phyloP scores from a whole-genome alignment of 2,797 vertebrate species.

The Chloroceryle inda region DNA sequence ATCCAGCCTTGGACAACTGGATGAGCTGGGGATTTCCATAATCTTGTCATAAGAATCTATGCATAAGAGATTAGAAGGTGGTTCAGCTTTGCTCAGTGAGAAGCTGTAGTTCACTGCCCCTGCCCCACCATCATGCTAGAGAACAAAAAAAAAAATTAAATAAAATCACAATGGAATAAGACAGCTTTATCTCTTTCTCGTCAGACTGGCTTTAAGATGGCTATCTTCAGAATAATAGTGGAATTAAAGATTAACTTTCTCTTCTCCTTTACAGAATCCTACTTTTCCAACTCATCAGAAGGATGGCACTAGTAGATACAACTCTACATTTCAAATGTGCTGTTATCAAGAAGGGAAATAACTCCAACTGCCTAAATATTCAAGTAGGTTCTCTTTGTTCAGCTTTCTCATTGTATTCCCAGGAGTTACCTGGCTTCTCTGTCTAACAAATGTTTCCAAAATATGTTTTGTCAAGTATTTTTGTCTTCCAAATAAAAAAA shows the following conservation, averaged over 20 bases:
- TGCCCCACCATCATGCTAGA: background rate
- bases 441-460: background rate
- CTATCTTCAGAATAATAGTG: slow-evolving; percentile 25
- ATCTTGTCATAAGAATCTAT: slow-evolving; percentile 67
- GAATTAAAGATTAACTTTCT: slow-evolving; percentile 62
- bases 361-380: background rate
- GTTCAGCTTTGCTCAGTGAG: slow-evolving; percentile 18
- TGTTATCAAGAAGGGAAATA: background rate
- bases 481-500: background rate
- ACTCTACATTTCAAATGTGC: background rate
- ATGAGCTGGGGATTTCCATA: slow-evolving; percentile 57
- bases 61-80: slow-evolving; percentile 46
- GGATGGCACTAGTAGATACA: background rate
- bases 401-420: background rate
- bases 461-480: background rate
- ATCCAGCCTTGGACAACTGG: slow-evolving; percentile 35
- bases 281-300: slow-evolving; percentile 8
- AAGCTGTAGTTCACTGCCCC: background rate
- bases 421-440: background rate
- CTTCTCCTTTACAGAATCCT: background rate
- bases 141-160: background rate
- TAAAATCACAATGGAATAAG: background rate
- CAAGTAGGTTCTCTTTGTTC: background rate
- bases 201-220: slow-evolving; percentile 51
- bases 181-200: slow-evolving; percentile 34